Evolutionary conservation across 1,140 invertebrate genomes (phyloP).

Genomic region (Drosophila ohnishii): DNA sequence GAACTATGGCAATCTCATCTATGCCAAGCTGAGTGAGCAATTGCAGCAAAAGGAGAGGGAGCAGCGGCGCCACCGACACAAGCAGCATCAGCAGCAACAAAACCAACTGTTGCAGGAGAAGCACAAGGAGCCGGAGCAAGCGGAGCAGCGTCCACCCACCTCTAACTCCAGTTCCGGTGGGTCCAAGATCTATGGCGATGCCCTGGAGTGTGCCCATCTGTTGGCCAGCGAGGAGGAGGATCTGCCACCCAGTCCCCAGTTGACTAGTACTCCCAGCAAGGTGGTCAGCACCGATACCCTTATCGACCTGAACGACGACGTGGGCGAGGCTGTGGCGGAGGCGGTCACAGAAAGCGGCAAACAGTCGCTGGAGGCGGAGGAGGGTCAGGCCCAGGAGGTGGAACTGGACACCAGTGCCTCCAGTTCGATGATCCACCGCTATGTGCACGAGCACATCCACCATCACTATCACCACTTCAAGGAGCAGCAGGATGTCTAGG

Average conservation of each 20-base stretch:
- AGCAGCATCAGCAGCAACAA: constrained; percentile 53
- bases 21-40: constrained; percentile 78
- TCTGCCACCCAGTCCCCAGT: constrained; percentile 57
- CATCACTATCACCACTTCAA: constrained; percentile 92
- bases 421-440: constrained; percentile 84
- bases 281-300: constrained; percentile 70
- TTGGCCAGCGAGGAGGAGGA: constrained; percentile 78
- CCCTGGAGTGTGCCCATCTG: constrained; percentile 77
- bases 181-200: constrained; percentile 69
- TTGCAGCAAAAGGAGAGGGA: constrained; percentile 75
- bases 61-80: constrained; percentile 65
- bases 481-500: constrained; percentile 76
- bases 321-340: constrained; percentile 68
- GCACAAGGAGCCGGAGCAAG: constrained; percentile 26
- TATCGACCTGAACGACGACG: constrained; percentile 70
- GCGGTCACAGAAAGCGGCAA: constrained; percentile 55
- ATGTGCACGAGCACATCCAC: constrained; percentile 92
- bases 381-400: constrained; percentile 73
- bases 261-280: constrained; percentile 65
- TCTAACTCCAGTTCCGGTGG: constrained; percentile 59
- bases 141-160: constrained; percentile 44
- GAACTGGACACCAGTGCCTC: constrained; percentile 82
- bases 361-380: constrained; percentile 42
- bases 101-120: constrained; percentile 34
- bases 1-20: constrained; percentile 79